These are phyloP conservation scores for Campopleginae sp. DNA, from an alignment of 2,888 invertebrate genomes.

Conservation along the genomic window DNA sequence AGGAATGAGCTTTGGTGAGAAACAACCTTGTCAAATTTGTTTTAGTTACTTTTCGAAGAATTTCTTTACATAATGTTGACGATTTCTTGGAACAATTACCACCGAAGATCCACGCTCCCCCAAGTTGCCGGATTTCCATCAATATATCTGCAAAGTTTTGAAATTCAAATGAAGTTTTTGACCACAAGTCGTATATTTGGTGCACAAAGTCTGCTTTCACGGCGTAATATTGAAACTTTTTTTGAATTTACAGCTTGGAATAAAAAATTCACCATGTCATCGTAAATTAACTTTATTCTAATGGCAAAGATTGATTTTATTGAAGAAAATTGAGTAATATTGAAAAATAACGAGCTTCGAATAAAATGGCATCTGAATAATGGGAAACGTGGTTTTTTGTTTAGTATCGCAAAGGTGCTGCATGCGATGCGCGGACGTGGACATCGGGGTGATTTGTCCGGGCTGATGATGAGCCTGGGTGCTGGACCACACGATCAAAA, in stretches of 20 bases:
- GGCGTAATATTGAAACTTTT: too few species aligned
- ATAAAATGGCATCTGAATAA: neutral
- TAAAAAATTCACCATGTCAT: too few species aligned
- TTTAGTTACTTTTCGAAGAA: neutral
- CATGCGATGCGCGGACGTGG: conserved; percentile 81
- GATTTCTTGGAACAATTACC: too few species aligned
- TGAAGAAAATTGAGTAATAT: too few species aligned
- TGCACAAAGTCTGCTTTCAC: too few species aligned
- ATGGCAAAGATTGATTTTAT: too few species aligned
- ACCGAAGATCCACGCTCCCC: neutral
- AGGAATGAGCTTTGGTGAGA: too few species aligned
- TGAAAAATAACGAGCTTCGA: neutral
- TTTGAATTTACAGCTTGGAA: too few species aligned
- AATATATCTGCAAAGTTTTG: neutral
- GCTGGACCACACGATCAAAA: conserved; percentile 82
- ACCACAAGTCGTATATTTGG: neutral
- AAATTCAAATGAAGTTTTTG: neutral
- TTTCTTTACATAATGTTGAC: neutral
- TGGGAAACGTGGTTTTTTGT: conserved; percentile 55
- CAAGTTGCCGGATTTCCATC: neutral
- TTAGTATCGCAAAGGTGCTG: conserved; percentile 81
- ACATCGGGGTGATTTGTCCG: conserved; percentile 78
- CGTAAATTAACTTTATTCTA: too few species aligned
- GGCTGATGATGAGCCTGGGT: conserved; percentile 82
- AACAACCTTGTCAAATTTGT: too few species aligned